phyloP scores from a whole-genome alignment of 2,797 vertebrate genomes.

The Mergus octosetaceus region DNA sequence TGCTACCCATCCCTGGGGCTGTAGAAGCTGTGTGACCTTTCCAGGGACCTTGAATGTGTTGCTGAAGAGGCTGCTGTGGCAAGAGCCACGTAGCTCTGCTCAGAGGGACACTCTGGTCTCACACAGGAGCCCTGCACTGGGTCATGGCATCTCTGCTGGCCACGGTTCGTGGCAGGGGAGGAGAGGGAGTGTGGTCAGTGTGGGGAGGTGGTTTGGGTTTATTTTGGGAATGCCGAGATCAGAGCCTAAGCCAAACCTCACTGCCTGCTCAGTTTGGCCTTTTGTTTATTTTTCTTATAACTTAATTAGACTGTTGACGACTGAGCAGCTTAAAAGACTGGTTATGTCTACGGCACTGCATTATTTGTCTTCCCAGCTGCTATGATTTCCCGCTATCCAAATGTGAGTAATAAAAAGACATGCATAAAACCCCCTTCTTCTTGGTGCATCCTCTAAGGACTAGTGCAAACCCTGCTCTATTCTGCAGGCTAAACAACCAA shows the following conservation, averaged over 20 bases:
- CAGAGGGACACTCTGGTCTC: not conserved
- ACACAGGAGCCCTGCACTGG: not conserved
- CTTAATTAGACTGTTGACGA: not conserved
- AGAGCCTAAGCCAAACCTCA: not conserved
- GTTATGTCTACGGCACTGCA: not conserved
- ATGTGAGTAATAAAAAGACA: not conserved
- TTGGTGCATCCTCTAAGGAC: slow-evolving; percentile 13
- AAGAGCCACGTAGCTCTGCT: not conserved
- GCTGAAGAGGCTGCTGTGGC: not conserved
- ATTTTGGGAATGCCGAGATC: slow-evolving; percentile 6
- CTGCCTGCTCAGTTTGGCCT: not conserved
- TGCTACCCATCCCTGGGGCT: not conserved
- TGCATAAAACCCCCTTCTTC: slow-evolving; percentile 23
- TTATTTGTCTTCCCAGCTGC: not conserved
- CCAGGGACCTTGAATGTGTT: not conserved
- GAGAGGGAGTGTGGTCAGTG: not conserved
- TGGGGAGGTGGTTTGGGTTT: not conserved
- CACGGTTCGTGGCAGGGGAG: not conserved
- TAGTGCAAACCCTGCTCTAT: not conserved
- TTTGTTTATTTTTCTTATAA: slow-evolving; percentile 18
- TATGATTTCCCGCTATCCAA: not conserved
- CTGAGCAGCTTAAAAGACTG: not conserved
- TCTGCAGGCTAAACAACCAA: not conserved
- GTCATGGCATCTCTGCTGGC: not conserved
- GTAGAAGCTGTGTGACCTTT: not conserved